Base-by-base conservation (phyloP, 2,797 vertebrate genomes). In the Rhadinocentrus ornatus region DNA sequence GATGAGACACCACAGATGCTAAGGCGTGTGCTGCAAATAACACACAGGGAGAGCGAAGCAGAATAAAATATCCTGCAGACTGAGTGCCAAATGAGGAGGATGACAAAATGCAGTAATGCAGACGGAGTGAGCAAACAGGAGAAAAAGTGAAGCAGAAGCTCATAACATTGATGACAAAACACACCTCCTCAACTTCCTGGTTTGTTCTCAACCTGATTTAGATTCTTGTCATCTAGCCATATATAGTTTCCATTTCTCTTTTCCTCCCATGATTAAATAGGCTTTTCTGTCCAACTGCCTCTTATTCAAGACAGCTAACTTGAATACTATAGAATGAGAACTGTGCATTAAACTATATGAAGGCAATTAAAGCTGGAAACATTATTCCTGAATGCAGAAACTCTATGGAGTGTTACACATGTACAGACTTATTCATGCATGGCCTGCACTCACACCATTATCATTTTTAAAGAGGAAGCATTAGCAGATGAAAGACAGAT, bases 101-200 rank as follows among this genome's bases (percentile, higher is more conserved):
- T 74, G 74, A 86, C 73, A 86, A 76, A 84, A 69, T 26, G 53
- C 76, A 57, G 66, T 59, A 72, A 78, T 66, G 71, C 68, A 71
- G 77, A 69, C 67, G 71, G 71, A 73, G 56, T 52, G 68, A 78
- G 69, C 59, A 57, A 84, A 56, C 4, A 1, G 34, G 69, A 62
- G 44, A 1, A 8, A 37, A 75, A 78, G 41, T 12, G 62, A 73
- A 71, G 69, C 60, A 76, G 63, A 64, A 63, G 32, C 67, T 69
- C 70, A 11, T 81, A 80, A 85, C 80, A 86, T 80, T 77, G 50
- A 86, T 86, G 83, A 86, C 80, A 71, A 70, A 80, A 80, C 75
- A 50, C 58, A 69, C 65, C 71, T 76, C 82, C 79, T 87, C 52
- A 86, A 76, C 71, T 66, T 78, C 58, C 52, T 67, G 34, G 66